Evolutionary conservation across 1,140 invertebrate genomes (phyloP), one percentile per base, ranked within the genome.

Genomic region (Pogonognathellus flavescens): DNA sequence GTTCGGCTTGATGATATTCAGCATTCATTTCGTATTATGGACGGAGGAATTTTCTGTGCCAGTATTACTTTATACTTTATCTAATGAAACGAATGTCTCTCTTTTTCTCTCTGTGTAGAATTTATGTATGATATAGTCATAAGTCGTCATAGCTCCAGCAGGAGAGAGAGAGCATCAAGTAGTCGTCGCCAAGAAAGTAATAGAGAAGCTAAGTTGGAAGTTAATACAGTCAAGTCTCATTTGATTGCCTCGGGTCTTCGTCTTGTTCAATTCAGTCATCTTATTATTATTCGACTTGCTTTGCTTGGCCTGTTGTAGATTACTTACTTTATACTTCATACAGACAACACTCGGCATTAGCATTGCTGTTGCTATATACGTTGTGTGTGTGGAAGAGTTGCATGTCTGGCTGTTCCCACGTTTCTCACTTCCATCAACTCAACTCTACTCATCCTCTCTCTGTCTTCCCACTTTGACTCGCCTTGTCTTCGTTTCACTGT

Each of bases 221-320:
- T 66, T 66, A 66, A 66, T 66, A 66, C 62, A 66, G 62, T 66
- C 62, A 25, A 66, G 70, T 76, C 70, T 76, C 31, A 76, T 76
- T 76, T 76, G 41, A 76, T 50, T 76, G 70, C 70, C 70, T 49
- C 41, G 16, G 70, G 70, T 41, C 70, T 50, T 41, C 25, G 13
- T 76, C 70, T 76, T 76, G 25, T 76, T 76, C 70, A 76, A 76
- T 76, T 76, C 70, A 76, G 41, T 76, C 70, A 76, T 76, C 70
- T 76, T 50, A 76, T 66, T 66, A 66, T 66, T 66, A 66, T 76
- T 76, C 70, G 70, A 76, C 66, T 70, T 70, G 66, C 11, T 70
- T 70, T 25, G 66, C 22, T 31, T 76, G 16, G 70, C n/a, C 49
- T 14, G 11, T 14, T 57, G n/a, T 57, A n/a, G 11, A 57, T 57